phyloP scores from a whole-genome alignment of 2,113 vertebrate species.

The Brachyhypopomus gauderio region DNA sequence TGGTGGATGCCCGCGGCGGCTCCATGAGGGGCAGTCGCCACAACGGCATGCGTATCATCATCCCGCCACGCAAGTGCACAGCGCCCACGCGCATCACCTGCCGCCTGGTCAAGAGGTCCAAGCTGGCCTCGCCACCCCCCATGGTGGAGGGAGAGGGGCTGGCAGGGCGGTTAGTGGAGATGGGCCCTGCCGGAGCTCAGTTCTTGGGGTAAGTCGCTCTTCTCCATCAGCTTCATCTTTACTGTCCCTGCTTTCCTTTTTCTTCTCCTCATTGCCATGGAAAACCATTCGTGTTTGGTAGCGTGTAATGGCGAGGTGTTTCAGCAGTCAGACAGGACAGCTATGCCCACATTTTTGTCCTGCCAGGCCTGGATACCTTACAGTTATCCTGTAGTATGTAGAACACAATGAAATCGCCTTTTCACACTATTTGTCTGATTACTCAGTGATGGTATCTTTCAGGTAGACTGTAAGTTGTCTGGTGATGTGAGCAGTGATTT shows the following conservation, averaged over 20 bases:
- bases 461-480: background rate
- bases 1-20: slow-evolving; percentile 97
- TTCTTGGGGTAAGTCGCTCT: slow-evolving; percentile 89
- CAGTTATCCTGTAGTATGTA: background rate
- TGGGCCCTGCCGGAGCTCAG: slow-evolving; percentile 95
- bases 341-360: slow-evolving; percentile 13
- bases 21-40: slow-evolving; percentile 98
- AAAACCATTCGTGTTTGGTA: slow-evolving; percentile 58
- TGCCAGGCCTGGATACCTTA: slow-evolving; percentile 15
- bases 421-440: slow-evolving; percentile 8
- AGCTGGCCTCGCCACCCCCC: slow-evolving; percentile 92
- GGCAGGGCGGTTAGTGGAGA: slow-evolving; percentile 95
- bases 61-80: slow-evolving; percentile 95
- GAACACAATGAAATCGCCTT: background rate
- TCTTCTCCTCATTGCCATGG: slow-evolving; percentile 47
- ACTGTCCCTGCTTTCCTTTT: slow-evolving; percentile 4
- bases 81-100: slow-evolving; percentile 98
- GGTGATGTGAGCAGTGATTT: background rate
- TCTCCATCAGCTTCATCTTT: background rate
- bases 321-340: slow-evolving; percentile 24
- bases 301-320: slow-evolving; percentile 37
- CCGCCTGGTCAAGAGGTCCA: slow-evolving; percentile 94
- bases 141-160: slow-evolving; percentile 99
- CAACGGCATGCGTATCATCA: slow-evolving; percentile 97
- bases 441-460: slow-evolving; percentile 23